Percentiles rank a stretch among this genome's conserved stretches.
Conservation (phyloP, 2,888 invertebrate genomes). For the Meiosimyza platycephala region DNA sequence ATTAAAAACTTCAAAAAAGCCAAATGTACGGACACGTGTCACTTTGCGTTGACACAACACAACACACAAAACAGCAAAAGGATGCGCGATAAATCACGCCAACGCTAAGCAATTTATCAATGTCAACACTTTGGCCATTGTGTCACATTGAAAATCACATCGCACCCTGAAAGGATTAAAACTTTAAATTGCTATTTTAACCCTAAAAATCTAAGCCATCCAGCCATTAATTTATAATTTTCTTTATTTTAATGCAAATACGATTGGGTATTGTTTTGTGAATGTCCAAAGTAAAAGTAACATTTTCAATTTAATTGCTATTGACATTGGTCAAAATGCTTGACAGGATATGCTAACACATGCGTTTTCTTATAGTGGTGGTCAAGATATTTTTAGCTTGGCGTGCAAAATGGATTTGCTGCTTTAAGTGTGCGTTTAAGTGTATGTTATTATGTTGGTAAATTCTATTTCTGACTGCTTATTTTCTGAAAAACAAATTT, state of each 20-base stretch:
- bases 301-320: constrained; percentile 42
- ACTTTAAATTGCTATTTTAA: constrained; percentile 50
- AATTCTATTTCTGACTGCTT: too few species aligned
- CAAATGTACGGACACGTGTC: constrained; percentile 59
- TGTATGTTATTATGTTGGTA: too few species aligned
- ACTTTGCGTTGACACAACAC: constrained; percentile 51
- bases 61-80: not conserved
- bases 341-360: not conserved
- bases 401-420: too few species aligned
- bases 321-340: constrained; percentile 45
- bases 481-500: too few species aligned
- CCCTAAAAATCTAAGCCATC: not conserved
- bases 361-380: too few species aligned
- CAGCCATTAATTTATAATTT: constrained; percentile 10
- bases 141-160: constrained; percentile 21
- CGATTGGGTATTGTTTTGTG: too few species aligned
- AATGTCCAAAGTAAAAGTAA: not conserved
- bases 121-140: constrained; percentile 56
- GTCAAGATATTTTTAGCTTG: too few species aligned
- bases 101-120: constrained; percentile 63
- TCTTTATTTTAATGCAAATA: constrained; percentile 15
- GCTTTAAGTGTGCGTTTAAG: too few species aligned
- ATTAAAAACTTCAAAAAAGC: constrained; percentile 58
- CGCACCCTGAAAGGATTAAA: constrained; percentile 56
- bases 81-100: constrained; percentile 64